A percentile compares a stretch with the other conserved stretches of the same genome.
These are phyloP conservation scores for Toxonevra muliebris DNA, from an alignment of 2,888 invertebrate species.

Conservation along the genomic window DNA sequence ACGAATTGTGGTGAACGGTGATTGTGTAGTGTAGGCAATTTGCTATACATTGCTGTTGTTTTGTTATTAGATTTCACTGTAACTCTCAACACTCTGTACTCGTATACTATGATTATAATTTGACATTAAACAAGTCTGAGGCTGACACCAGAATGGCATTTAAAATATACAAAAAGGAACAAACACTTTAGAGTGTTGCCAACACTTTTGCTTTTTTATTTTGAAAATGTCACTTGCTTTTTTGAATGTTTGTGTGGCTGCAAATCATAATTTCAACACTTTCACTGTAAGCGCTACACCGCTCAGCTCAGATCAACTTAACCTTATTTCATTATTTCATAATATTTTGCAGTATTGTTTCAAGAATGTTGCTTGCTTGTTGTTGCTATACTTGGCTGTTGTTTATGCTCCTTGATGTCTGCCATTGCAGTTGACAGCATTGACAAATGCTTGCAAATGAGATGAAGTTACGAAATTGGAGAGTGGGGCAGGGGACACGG, in stretches of 20 bases:
- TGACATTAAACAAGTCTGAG: constrained; percentile 61
- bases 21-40: constrained; percentile 49
- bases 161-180: constrained; percentile 47
- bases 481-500: not conserved
- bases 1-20: not conserved
- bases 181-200: constrained; percentile 1
- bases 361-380: not conserved
- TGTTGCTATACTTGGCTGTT: not conserved
- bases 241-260: too few species aligned
- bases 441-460: constrained; percentile 25
- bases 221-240: too few species aligned
- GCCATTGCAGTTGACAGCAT: constrained; percentile 39
- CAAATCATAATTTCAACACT: too few species aligned
- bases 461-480: not conserved
- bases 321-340: constrained; percentile 9
- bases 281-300: not conserved
- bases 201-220: too few species aligned
- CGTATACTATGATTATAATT: constrained; percentile 58
- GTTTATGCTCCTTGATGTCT: constrained; percentile 20
- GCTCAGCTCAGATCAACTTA: constrained; percentile 9
- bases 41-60: constrained; percentile 42
- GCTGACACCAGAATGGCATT: constrained; percentile 60
- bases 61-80: constrained; percentile 42
- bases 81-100: constrained; percentile 37
- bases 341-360: constrained; percentile 2